Percentiles rank a stretch among this genome's conserved stretches.
Evolutionary conservation across 2,797 vertebrate species (phyloP).

Genomic region (Sarcophilus harrisii): DNA sequence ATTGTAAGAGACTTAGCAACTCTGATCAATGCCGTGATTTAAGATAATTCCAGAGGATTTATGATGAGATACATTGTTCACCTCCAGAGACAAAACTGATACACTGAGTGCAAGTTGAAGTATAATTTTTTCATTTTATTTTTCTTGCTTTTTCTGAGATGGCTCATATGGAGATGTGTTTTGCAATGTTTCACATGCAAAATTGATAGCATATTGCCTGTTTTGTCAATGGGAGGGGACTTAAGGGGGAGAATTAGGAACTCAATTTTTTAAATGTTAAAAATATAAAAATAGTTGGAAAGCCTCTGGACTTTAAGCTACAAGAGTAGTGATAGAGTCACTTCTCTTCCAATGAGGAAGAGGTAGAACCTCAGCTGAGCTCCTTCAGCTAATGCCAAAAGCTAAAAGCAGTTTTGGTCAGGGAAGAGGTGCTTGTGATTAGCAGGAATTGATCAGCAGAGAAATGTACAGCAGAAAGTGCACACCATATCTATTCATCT

Average conservation of each 20-base stretch:
- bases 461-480: no score
- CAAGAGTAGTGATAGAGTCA: neutral
- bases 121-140: neutral
- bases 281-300: neutral
- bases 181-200: neutral
- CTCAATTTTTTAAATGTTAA: neutral
- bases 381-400: neutral
- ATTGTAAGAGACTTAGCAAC: neutral
- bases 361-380: neutral
- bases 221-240: neutral
- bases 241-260: neutral
- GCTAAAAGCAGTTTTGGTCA: neutral
- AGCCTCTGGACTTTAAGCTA: neutral
- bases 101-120: neutral
- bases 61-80: neutral
- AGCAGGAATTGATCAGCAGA: neutral
- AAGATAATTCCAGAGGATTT: neutral
- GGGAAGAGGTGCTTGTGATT: neutral
- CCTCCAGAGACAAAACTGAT: neutral
- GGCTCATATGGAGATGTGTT: neutral
- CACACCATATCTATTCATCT: no score
- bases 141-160: neutral
- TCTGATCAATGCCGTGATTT: neutral
- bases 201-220: neutral
- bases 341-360: neutral